A percentile compares a stretch with the other conserved stretches of the same genome.
Evolutionary conservation across 2,888 invertebrate species (phyloP).

Genomic region (Junonia oenone): DNA sequence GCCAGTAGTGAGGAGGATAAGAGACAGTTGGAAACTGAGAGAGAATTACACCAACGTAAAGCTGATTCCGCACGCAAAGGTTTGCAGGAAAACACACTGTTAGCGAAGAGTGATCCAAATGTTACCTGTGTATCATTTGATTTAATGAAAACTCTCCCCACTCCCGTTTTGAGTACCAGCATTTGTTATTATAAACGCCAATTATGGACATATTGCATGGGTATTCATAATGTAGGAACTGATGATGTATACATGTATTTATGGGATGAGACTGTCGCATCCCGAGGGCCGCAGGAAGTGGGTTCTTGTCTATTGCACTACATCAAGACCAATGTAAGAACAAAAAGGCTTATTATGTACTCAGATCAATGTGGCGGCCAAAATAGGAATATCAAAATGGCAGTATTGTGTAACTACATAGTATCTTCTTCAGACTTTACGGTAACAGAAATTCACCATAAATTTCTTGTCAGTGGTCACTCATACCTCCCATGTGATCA

Average conservation of each 20-base stretch:
- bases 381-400: background rate
- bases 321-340: background rate
- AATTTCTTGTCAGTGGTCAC: background rate
- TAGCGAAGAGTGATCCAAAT: slow-evolving; percentile 18
- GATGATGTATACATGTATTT: too few species aligned
- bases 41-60: background rate
- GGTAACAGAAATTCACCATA: too few species aligned
- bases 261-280: background rate
- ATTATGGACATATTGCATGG: slow-evolving; percentile 15
- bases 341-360: background rate
- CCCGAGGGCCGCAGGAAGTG: background rate
- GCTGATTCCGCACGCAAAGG: slow-evolving; percentile 22
- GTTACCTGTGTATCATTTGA: slow-evolving; percentile 29
- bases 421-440: background rate
- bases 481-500: background rate
- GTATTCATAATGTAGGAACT: slow-evolving; percentile 15
- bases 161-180: slow-evolving; percentile 29
- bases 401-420: background rate
- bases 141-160: slow-evolving; percentile 32
- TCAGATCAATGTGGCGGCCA: background rate
- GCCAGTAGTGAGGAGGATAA: slow-evolving; percentile 9
- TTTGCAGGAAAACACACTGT: background rate
- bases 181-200: slow-evolving; percentile 34
- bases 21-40: slow-evolving; percentile 10
- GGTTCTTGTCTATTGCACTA: background rate